Conservation (phyloP, 2,113 vertebrate genomes). For the Lophius piscatorius region DNA sequence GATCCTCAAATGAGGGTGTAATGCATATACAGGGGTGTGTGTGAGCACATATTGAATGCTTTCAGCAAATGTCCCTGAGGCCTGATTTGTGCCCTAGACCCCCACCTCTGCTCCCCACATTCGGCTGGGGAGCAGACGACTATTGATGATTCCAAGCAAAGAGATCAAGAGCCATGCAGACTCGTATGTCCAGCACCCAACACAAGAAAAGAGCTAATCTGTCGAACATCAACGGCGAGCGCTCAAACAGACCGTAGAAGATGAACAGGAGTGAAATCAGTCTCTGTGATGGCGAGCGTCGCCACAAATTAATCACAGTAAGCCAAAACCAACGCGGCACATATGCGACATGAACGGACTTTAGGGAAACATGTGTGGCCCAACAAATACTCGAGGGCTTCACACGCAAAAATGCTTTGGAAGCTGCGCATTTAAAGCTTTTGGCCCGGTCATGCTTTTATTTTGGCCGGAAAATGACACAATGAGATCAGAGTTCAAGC, state of each 20-base stretch:
- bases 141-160: slow-evolving; percentile 39
- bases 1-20: slow-evolving; percentile 14
- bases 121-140: slow-evolving; percentile 23
- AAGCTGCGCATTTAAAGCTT: slow-evolving; percentile 43
- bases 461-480: slow-evolving; percentile 38
- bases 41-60: slow-evolving; percentile 27
- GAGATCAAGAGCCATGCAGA: background rate
- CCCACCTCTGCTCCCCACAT: slow-evolving; percentile 40
- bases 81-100: slow-evolving; percentile 52
- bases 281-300: slow-evolving; percentile 11
- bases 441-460: slow-evolving; percentile 24
- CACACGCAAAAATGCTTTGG: slow-evolving; percentile 18
- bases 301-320: slow-evolving; percentile 53
- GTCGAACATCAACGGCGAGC: slow-evolving; percentile 15
- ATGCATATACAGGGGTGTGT: slow-evolving; percentile 6
- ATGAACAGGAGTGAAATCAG: slow-evolving; percentile 13
- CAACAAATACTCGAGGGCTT: slow-evolving; percentile 26
- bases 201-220: slow-evolving; percentile 7
- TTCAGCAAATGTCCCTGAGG: slow-evolving; percentile 30
- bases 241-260: slow-evolving; percentile 1
- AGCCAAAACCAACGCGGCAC: slow-evolving; percentile 20
- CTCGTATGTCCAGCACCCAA: slow-evolving; percentile 7
- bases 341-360: slow-evolving; percentile 37
- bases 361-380: slow-evolving; percentile 15
- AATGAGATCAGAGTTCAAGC: slow-evolving; percentile 47